Evolutionary conservation across 1,140 invertebrate genomes (phyloP).

Genomic region (Drosophila baimaii): DNA sequence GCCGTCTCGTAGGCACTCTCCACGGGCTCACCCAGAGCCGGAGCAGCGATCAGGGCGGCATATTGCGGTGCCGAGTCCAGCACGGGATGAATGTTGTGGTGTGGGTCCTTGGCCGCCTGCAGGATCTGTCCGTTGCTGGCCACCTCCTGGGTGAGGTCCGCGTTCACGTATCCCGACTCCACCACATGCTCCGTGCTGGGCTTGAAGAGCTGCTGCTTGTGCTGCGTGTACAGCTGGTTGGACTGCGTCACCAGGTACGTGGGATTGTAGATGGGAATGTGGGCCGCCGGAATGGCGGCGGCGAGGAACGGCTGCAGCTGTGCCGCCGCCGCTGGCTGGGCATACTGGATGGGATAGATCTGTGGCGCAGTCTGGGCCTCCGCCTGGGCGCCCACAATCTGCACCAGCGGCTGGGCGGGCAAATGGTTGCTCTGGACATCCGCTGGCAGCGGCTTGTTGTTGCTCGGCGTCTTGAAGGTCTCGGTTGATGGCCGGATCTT

Average conservation of each 20-base stretch:
- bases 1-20: conserved; percentile 63
- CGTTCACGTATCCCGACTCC: conserved; percentile 72
- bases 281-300: conserved; percentile 60
- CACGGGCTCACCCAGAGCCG: conserved; percentile 51
- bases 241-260: conserved; percentile 83
- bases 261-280: conserved; percentile 82
- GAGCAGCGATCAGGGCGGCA: conserved; percentile 75
- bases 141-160: conserved; percentile 79
- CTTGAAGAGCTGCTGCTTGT: conserved; percentile 81
- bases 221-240: conserved; percentile 78
- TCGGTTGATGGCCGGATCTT: conserved; percentile 84
- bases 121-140: conserved; percentile 83
- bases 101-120: conserved; percentile 79
- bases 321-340: conserved; percentile 46
- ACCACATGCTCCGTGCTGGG: conserved; percentile 67
- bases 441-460: conserved; percentile 83
- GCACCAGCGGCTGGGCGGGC: conserved; percentile 74
- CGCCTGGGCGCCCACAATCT: conserved; percentile 75
- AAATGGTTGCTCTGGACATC: conserved; percentile 77
- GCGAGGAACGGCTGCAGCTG: conserved; percentile 63
- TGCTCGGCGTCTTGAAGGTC: conserved; percentile 84
- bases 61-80: conserved; percentile 73
- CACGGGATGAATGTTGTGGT: conserved; percentile 76
- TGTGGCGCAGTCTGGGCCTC: conserved; percentile 61
- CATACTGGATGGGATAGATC: conserved; percentile 76